phyloP scores from a whole-genome alignment of 2,113 vertebrate genomes.

The Ptychochromis oligacanthus region DNA sequence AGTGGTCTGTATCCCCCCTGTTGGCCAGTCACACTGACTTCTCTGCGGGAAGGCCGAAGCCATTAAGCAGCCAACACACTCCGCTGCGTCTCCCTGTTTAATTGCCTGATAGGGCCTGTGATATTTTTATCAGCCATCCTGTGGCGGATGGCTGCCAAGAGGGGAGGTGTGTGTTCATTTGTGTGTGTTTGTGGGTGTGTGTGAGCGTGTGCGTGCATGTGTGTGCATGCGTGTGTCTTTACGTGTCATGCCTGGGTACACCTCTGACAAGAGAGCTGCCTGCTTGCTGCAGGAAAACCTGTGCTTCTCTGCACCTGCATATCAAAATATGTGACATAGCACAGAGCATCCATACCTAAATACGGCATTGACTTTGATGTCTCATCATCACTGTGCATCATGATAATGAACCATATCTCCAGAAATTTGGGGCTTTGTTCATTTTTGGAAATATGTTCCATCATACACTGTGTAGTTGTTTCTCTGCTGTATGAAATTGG shows the following conservation, averaged over 20 bases:
- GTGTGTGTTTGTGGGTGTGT: constrained; percentile 16
- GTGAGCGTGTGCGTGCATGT: constrained; percentile 26
- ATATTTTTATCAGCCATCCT: constrained; percentile 77
- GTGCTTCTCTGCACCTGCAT: constrained; percentile 69
- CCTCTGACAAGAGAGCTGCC: constrained; percentile 69
- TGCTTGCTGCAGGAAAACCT: constrained; percentile 66
- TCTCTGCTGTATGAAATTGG: neutral
- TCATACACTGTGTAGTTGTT: neutral
- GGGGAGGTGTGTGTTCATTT: constrained; percentile 35
- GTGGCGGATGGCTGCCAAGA: constrained; percentile 54
- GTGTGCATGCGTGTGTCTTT: constrained; percentile 41
- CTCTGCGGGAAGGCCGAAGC: constrained; percentile 37
- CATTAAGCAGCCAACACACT: constrained; percentile 68
- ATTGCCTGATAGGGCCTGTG: constrained; percentile 75
- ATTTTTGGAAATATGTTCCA: neutral
- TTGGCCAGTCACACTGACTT: constrained; percentile 50
- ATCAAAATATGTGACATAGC: constrained; percentile 66
- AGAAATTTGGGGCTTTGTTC: constrained; percentile 14
- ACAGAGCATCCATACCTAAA: constrained; percentile 57
- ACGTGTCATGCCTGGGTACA: constrained; percentile 68
- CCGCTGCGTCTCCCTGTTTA: constrained; percentile 67
- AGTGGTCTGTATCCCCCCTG: constrained; percentile 49
- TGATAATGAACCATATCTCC: constrained; percentile 30
- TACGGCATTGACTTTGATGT: constrained; percentile 25
- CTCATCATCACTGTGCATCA: constrained; percentile 31